Evolutionary conservation across 92 coral and sea anemone genomes (phyloP), one percentile per base, ranked within the genome.

Genomic region (Zoanthus gigantus): DNA sequence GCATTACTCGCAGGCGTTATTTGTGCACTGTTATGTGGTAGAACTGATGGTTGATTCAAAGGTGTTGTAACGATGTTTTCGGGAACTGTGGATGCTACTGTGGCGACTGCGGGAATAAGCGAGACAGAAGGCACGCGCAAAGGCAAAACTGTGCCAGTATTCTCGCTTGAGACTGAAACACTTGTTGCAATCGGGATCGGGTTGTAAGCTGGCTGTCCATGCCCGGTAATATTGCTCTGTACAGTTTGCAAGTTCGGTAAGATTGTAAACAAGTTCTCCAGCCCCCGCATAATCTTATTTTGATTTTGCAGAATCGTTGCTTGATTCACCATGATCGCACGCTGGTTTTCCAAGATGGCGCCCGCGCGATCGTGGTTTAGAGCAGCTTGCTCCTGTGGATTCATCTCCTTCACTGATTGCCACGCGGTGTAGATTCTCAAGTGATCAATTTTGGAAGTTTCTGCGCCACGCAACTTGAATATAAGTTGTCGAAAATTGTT

Each of bases 281-380:
- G 76, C 10, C 98, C 98, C 47, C 98, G 96, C 87, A 95, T 84
- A 57, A 95, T 95, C 89, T 95, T 95, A 91, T 95, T 95, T 77
- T 95, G 98, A 85, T 95, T 95, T 80, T 95, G 98, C 77, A 95
- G 89, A 61, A 95, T 95, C 45, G 98, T 95, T 31, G 98, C 93
- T 86, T 95, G 98, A 58, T 95, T 95, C 85, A 95, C 98, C 98
- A 95, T 95, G 9, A 95, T 95, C 83, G 98, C 98, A 93, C 98
- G 98, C 69, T 95, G 98, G 83, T 95, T 95, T 89, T 95, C 98
- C 98, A 95, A 95, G 87, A 95, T 95, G 98, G 98, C 98, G 98
- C 96, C 94, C 83, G 94, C 94, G 75, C 98, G 93, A 79, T 95
- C 98, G 76, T 93, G 98, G 82, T 92, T 90, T 63, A 92, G 83